Evolutionary conservation across 2,797 vertebrate genomes (phyloP).

Genomic region (Tragelaphus eurycerus): DNA sequence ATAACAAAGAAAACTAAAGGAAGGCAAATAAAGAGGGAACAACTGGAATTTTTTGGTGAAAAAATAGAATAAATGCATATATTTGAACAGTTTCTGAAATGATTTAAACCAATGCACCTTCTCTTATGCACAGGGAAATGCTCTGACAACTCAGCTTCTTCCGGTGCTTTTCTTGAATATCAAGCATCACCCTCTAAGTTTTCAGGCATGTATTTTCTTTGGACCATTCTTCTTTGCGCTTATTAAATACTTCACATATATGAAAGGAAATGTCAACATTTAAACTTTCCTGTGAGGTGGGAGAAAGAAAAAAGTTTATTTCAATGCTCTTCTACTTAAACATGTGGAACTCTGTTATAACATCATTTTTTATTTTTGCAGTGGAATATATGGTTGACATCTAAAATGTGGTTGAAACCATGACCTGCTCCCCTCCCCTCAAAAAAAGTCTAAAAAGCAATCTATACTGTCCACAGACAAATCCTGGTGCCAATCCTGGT

Average conservation of each 20-base stretch:
- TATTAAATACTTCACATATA: constrained; percentile 27
- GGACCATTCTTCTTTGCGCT: constrained; percentile 25
- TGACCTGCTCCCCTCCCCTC: neutral
- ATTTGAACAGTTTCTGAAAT: neutral
- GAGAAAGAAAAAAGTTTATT: constrained; percentile 19
- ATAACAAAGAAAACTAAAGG: neutral
- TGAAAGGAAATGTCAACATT: constrained; percentile 43
- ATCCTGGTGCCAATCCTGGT: neutral
- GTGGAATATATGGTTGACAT: neutral
- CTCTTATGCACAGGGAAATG: neutral
- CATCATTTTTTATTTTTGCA: neutral
- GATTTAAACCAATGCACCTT: neutral
- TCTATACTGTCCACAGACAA: neutral
- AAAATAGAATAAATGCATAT: neutral
- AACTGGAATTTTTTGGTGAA: neutral
- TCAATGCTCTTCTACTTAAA: constrained; percentile 17
- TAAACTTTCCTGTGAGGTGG: neutral
- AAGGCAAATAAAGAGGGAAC: neutral
- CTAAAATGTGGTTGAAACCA: neutral
- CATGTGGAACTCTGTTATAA: neutral
- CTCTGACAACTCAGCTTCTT: neutral
- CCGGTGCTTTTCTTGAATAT: constrained; percentile 22
- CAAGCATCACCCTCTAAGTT: constrained; percentile 31
- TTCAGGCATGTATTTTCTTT: constrained; percentile 50
- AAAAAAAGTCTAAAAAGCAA: neutral